These are phyloP conservation scores for Dolichotis patagonum DNA, from an alignment of 2,113 vertebrate species.

Conservation along the genomic window DNA sequence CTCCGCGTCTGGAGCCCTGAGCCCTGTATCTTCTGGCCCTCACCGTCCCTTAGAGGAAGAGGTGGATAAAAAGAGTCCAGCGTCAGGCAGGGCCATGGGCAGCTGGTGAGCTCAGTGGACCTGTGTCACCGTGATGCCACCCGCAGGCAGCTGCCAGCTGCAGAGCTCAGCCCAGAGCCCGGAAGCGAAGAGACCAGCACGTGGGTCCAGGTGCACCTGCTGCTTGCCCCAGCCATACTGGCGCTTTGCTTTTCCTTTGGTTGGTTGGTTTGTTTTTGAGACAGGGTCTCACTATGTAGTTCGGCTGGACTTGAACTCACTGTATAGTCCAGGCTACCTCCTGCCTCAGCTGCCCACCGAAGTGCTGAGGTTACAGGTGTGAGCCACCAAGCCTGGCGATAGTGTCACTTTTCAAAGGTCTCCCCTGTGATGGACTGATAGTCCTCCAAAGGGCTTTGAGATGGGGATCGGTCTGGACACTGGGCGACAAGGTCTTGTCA, in stretches of 20 bases:
- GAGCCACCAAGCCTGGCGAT: neutral
- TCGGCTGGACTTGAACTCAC: no score
- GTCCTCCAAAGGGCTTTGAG: conserved; percentile 1
- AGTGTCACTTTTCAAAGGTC: neutral
- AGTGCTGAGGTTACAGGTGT: neutral
- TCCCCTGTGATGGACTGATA: neutral
- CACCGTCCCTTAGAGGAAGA: conserved; percentile 52
- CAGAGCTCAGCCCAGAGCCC: neutral
- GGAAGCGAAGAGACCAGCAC: neutral
- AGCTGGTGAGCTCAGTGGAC: neutral
- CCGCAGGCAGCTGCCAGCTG: neutral
- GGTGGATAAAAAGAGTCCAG: neutral
- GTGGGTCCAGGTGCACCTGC: neutral
- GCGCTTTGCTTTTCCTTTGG: neutral
- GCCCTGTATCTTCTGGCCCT: conserved; percentile 47
- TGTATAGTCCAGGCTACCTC: neutral
- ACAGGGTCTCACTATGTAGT: neutral
- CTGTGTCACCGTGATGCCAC: neutral
- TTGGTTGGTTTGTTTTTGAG: neutral
- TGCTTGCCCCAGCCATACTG: neutral
- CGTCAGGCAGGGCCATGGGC: neutral
- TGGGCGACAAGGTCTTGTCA: neutral
- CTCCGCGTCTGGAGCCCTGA: conserved; percentile 25
- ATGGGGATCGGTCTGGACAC: neutral
- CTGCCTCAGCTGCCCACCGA: neutral